Base-by-base conservation (phyloP, 2,888 invertebrate genomes). In the Marasmarcha lunaedactyla region DNA sequence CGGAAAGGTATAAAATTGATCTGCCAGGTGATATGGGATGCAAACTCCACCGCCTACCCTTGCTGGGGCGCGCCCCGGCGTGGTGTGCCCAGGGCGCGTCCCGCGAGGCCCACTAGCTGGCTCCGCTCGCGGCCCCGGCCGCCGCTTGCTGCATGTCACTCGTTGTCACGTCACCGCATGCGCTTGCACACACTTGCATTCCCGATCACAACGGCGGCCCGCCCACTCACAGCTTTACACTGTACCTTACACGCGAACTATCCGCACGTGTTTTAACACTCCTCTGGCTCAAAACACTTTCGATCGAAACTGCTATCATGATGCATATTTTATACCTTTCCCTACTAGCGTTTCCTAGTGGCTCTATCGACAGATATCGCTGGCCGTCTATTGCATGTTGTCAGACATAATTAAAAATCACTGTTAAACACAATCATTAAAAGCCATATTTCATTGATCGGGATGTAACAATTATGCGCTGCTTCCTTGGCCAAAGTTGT, bases 321-420 rank as follows among this genome's bases (percentile, higher is more conserved):
- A 65, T 72, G 72, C 79, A 79, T 83, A 81, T 81, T 83, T 81
- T 81, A 83, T 83, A 83, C 83, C 83, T 83, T 83, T 83, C 83
- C 83, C 81, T 76, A 63, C 71, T 74, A 72, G 74, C 71, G 74
- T 74, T 69, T 70, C 61, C 65, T 67, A 65, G 63, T 69, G 68
- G 65, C 70, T 40, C 44, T 70, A 63, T 64, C 66, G 62, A 66
- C 61, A 56, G 73, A 65, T 76, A 71, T 78, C 71, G 70, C 77
- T 68, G n/a, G 64, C 57, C 65, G 59, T 63, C 52, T 70, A 77
- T 76, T 79, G 81, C 81, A 81, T 81, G 81, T 63, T 20, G 3
- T 20, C 20, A 7, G 20, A 20, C 63, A 53, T 11, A 11, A 30
- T n/a, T 30, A 30, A 49, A 57, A 59, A 58, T 66, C 74, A 76